A percentile compares a stretch with the other conserved stretches of the same genome.
Conservation (phyloP, 2,888 invertebrate genomes). For the Andrena trimmerana region DNA sequence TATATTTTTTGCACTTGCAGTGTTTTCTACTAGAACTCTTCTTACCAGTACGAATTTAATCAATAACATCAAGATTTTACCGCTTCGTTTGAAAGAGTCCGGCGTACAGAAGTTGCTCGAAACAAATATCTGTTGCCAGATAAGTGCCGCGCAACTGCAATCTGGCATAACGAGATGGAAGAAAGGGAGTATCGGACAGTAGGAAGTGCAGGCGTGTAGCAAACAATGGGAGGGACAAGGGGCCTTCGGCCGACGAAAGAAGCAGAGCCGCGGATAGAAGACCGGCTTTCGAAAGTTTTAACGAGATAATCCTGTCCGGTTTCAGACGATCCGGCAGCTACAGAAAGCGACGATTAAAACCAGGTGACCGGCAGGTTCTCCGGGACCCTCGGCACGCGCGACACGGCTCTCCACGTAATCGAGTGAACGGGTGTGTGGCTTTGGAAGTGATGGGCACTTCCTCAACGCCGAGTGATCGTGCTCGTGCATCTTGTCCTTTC, state of each 20-base stretch:
- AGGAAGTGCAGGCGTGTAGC: slow-evolving; percentile 22
- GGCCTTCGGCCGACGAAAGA: slow-evolving; percentile 34
- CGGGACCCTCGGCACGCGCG: not conserved
- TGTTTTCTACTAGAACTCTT: too few species aligned
- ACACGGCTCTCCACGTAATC: slow-evolving; percentile 19
- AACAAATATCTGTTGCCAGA: not conserved
- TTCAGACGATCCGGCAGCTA: slow-evolving; percentile 62
- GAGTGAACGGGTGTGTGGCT: slow-evolving; percentile 4
- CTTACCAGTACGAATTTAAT: too few species aligned
- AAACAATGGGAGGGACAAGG: slow-evolving; percentile 26
- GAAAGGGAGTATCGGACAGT: slow-evolving; percentile 4
- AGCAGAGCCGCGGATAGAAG: slow-evolving; percentile 1
- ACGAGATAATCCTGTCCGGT: slow-evolving; percentile 38
- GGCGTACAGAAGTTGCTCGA: too few species aligned
- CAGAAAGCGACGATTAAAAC: slow-evolving; percentile 49
- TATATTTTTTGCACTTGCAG: too few species aligned
- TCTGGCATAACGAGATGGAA: not conserved
- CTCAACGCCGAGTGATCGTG: not conserved
- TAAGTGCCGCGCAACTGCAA: not conserved
- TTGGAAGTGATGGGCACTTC: not conserved
- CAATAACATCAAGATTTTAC: too few species aligned
- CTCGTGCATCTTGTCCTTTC: not conserved
- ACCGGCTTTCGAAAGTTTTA: slow-evolving; percentile 38
- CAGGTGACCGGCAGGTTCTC: slow-evolving; percentile 50
- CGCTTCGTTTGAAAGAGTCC: too few species aligned